These are phyloP conservation scores for Amphibalanus amphitrite DNA, from an alignment of 1,140 invertebrate species.

Conservation along the genomic window DNA sequence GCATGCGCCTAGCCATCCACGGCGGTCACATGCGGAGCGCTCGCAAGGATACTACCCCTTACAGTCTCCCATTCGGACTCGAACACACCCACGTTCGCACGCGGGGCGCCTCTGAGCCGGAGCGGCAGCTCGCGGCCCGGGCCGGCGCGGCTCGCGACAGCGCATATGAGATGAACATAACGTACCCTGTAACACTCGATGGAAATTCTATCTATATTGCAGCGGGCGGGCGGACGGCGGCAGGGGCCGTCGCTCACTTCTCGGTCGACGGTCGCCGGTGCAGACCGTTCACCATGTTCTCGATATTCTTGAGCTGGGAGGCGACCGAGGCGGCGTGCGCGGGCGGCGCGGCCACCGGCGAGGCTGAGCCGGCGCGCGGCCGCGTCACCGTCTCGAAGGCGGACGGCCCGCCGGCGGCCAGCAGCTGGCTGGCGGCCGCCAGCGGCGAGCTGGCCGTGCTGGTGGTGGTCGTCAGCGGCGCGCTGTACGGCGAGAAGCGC, in stretches of 20 bases:
- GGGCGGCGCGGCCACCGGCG: constrained; percentile 11
- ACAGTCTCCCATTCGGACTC: no score
- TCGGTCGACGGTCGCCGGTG: constrained; percentile 33
- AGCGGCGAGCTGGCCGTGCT: constrained; percentile 22
- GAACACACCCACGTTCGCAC: no score
- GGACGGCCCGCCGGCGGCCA: constrained; percentile 34
- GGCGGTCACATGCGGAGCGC: no score
- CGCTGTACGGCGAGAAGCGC: constrained; percentile 64
- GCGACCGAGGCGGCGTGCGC: constrained; percentile 18
- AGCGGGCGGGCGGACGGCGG: neutral
- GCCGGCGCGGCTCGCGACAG: neutral
- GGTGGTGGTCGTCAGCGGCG: constrained; percentile 37
- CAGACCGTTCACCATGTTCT: constrained; percentile 89
- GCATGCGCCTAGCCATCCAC: no score
- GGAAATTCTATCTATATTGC: constrained; percentile 1
- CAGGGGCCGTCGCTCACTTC: constrained; percentile 19
- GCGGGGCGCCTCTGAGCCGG: no score
- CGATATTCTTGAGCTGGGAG: constrained; percentile 76
- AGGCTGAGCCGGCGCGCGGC: constrained; percentile 18
- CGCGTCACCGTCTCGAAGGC: constrained; percentile 64
- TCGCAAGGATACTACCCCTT: no score
- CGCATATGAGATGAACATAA: neutral
- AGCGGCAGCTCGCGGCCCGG: no score
- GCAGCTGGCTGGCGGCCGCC: constrained; percentile 17
- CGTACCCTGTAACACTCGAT: neutral